These are phyloP conservation scores for Minunthozetes semirufus DNA, from an alignment of 2,888 invertebrate species.

Conservation along the genomic window DNA sequence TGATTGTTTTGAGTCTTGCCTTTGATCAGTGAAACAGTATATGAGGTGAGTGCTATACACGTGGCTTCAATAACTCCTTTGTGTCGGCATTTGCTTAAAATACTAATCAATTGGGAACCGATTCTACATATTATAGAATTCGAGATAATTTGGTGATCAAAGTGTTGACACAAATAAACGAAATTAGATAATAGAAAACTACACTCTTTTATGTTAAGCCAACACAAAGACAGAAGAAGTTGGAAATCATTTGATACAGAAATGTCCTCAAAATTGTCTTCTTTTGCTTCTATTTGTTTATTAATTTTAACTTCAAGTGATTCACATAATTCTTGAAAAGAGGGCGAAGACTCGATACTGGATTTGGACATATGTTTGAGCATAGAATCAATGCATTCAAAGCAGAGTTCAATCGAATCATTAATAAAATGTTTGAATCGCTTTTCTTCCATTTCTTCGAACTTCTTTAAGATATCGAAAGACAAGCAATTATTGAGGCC, in stretches of 20 bases:
- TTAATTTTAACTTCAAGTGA: slow-evolving; percentile 26
- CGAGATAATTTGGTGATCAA: not conserved
- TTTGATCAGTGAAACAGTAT: slow-evolving; percentile 7
- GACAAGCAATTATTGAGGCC: slow-evolving; percentile 30
- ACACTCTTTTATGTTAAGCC: slow-evolving; percentile 36
- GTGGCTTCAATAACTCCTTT: slow-evolving; percentile 34
- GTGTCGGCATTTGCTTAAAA: slow-evolving; percentile 32
- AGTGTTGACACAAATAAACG: not conserved
- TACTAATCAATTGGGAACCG: not conserved
- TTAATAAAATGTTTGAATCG: not conserved
- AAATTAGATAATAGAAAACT: slow-evolving; percentile 32
- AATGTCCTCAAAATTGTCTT: slow-evolving; percentile 14
- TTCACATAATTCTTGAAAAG: slow-evolving; percentile 34
- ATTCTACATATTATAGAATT: not conserved
- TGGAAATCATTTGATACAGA: slow-evolving; percentile 33
- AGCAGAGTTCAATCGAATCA: not conserved
- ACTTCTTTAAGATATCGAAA: not conserved
- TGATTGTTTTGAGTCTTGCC: not conserved
- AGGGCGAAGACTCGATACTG: slow-evolving; percentile 23
- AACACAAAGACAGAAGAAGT: slow-evolving; percentile 34
- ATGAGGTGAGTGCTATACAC: slow-evolving; percentile 31
- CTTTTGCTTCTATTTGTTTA: not conserved
- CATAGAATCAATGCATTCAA: slow-evolving; percentile 24
- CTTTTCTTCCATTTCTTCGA: not conserved
- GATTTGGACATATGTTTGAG: slow-evolving; percentile 5